A percentile compares a stretch with the other conserved stretches of the same genome.
phyloP scores from a whole-genome alignment of 2,797 vertebrate genomes.

The Aldrovandia affinis region DNA sequence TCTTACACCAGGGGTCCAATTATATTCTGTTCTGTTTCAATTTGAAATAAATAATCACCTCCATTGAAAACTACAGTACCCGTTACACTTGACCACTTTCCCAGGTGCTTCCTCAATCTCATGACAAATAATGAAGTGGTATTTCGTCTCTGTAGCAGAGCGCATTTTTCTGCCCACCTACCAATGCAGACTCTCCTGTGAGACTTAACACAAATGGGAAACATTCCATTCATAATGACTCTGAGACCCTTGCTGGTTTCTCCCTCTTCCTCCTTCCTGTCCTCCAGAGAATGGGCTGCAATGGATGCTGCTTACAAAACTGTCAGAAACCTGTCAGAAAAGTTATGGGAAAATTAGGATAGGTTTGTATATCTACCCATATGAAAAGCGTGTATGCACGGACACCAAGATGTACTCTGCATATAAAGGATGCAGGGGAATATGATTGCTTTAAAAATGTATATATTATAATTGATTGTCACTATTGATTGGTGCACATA shows the following conservation, averaged over 20 bases:
- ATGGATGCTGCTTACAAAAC: background rate
- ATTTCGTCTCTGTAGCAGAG: background rate
- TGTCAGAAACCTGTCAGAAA: background rate
- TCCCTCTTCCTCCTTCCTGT: background rate
- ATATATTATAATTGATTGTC: background rate
- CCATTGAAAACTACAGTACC: background rate
- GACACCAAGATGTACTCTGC: background rate
- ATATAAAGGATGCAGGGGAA: background rate
- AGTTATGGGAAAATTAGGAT: background rate
- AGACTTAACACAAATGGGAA: conserved; percentile 14
- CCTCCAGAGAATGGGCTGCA: background rate
- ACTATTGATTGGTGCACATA: background rate
- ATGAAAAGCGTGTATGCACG: background rate
- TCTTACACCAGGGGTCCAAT: background rate
- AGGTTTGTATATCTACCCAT: background rate
- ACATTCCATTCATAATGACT: conserved; percentile 17
- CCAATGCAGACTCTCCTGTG: background rate
- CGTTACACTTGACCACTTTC: background rate
- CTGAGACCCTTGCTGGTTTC: background rate
- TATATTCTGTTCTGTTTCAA: background rate
- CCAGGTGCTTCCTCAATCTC: background rate
- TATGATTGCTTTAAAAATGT: background rate
- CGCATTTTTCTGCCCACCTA: background rate
- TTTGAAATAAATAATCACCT: background rate
- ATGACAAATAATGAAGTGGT: background rate